phyloP scores from a whole-genome alignment of 2,113 vertebrate genomes.

The Antigone vipio region DNA sequence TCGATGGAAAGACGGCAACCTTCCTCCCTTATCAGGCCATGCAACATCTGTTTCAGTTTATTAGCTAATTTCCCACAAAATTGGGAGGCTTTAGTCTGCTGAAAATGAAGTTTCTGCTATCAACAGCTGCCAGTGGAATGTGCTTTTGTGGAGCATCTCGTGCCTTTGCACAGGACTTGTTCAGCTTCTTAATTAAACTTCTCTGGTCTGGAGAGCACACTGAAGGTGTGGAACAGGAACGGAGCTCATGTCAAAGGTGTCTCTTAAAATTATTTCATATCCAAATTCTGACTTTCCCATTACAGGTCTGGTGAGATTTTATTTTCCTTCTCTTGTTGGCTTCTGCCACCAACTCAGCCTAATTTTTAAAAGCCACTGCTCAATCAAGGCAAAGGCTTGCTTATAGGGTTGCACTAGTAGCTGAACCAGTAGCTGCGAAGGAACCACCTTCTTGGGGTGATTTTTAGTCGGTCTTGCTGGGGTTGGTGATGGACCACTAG shows the following conservation, averaged over 20 bases:
- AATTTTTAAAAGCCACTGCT: conserved; percentile 18
- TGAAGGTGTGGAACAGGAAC: not conserved
- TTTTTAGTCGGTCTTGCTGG: not conserved
- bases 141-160: not conserved
- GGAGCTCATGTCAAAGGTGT: not conserved
- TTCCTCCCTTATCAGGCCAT: not conserved
- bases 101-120: conserved; percentile 18
- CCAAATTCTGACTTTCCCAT: not conserved
- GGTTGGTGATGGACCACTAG: not conserved
- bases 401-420: not conserved
- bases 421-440: not conserved
- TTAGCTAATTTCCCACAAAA: conserved; percentile 29
- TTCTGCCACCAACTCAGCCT: not conserved
- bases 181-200: conserved; percentile 18
- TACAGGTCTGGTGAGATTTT: not conserved
- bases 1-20: not conserved
- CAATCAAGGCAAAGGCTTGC: not conserved
- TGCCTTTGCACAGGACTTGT: not conserved
- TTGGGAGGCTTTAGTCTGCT: not conserved
- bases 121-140: conserved; percentile 14
- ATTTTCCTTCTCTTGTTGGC: not conserved
- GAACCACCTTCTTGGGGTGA: not conserved
- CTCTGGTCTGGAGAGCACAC: not conserved
- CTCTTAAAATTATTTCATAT: not conserved
- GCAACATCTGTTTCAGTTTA: conserved; percentile 46